Conservation (phyloP, 2,888 invertebrate genomes). For the Ichneumoninae sp. region DNA sequence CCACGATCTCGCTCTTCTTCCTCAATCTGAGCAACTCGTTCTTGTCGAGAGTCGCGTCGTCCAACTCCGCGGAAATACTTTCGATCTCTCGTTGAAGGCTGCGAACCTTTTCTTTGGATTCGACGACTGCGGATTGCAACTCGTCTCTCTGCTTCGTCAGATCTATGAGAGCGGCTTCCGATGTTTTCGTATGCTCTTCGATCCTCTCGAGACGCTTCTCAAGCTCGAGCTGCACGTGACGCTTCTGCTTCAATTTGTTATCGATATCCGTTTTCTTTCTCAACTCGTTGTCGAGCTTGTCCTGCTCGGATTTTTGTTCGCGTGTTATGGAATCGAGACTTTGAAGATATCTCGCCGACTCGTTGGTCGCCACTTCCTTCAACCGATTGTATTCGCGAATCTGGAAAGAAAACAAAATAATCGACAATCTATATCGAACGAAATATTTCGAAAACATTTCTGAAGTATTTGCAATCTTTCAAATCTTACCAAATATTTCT, state of each 20-base stretch:
- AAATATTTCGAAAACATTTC: no score
- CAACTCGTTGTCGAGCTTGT: conserved; percentile 94
- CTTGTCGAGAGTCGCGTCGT: conserved; percentile 98
- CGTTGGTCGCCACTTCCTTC: conserved; percentile 97
- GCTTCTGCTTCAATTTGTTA: conserved; percentile 95
- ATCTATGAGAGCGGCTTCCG: conserved; percentile 95
- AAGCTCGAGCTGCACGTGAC: conserved; percentile 97
- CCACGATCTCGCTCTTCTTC: conserved; percentile 99
- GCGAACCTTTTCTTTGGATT: conserved; percentile 93
- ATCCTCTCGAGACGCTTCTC: conserved; percentile 96
- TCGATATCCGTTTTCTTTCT: conserved; percentile 94
- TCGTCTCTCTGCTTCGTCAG: conserved; percentile 93
- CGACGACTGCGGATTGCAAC: conserved; percentile 94
- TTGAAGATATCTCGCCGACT: conserved; percentile 96
- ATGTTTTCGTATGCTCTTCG: conserved; percentile 96
- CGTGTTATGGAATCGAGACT: conserved; percentile 97
- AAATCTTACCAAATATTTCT: no score
- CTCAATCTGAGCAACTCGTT: conserved; percentile 97
- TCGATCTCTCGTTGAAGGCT: conserved; percentile 94
- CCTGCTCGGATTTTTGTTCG: conserved; percentile 97
- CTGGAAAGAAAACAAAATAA: conserved; percentile 80
- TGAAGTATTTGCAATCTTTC: no score
- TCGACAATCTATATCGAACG: background rate
- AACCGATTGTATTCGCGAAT: conserved; percentile 97
- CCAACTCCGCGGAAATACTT: conserved; percentile 94